Evolutionary conservation across 1,140 invertebrate genomes (phyloP).

Genomic region (Sweltsa coloradensis): DNA sequence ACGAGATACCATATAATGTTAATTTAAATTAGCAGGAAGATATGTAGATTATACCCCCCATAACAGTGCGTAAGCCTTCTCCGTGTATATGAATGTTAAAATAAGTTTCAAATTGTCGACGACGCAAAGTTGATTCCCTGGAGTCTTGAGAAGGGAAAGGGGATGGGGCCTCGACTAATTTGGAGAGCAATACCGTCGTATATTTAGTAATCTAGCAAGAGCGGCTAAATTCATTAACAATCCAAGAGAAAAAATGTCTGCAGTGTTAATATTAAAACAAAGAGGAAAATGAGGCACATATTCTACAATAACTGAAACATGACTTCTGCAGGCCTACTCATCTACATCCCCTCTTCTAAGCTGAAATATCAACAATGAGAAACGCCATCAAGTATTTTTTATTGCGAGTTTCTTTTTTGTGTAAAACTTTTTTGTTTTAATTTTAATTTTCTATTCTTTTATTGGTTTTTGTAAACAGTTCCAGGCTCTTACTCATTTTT

Average conservation of each 20-base stretch:
- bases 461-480: too few species aligned
- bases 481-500: too few species aligned
- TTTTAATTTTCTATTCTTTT: too few species aligned
- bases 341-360: too few species aligned
- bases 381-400: too few species aligned
- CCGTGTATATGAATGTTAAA: conserved; percentile 33
- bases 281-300: too few species aligned
- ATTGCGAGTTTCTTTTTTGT: too few species aligned
- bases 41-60: conserved; percentile 17
- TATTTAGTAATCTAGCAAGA: conserved; percentile 9
- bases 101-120: conserved; percentile 35
- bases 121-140: conserved; percentile 27
- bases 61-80: conserved; percentile 15
- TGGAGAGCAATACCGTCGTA: conserved; percentile 6
- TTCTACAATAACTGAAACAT: too few species aligned
- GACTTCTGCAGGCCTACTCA: too few species aligned
- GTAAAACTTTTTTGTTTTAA: too few species aligned
- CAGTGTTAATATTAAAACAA: conserved; percentile 9
- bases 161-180: conserved; percentile 4
- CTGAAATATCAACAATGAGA: too few species aligned
- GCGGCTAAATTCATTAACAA: conserved; percentile 11
- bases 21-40: conserved; percentile 18
- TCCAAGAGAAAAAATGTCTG: conserved; percentile 9
- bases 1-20: too few species aligned
- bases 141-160: conserved; percentile 11